A percentile compares a stretch with the other conserved stretches of the same genome.
These are phyloP conservation scores for Drosophila gaucha DNA, from an alignment of 2,888 invertebrate species.

Conservation along the genomic window DNA sequence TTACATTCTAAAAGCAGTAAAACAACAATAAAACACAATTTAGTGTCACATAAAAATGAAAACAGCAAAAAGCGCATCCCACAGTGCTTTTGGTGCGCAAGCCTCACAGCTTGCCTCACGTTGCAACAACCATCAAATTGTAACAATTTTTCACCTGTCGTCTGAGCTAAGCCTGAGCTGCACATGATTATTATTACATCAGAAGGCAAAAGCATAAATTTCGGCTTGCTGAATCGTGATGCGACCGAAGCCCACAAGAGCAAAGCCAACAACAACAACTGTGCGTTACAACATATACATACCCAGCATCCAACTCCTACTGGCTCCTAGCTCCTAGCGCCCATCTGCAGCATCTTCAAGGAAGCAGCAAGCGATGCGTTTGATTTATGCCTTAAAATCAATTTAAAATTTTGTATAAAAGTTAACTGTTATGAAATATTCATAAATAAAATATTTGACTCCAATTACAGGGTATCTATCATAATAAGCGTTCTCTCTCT, in stretches of 20 bases:
- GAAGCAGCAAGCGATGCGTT: constrained; percentile 63
- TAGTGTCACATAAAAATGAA: constrained; percentile 59
- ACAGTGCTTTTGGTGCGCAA: constrained; percentile 4
- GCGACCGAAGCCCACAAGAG: constrained; percentile 33
- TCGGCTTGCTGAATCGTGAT: constrained; percentile 68
- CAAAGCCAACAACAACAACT: constrained; percentile 14
- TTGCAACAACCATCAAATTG: constrained; percentile 72
- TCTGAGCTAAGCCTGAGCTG: constrained; percentile 35
- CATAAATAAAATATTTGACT: constrained; percentile 7
- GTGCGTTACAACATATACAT: constrained; percentile 64
- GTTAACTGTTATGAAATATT: constrained; percentile 20
- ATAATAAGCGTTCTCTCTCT: background rate
- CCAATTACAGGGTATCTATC: constrained; percentile 8
- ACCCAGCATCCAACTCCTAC: constrained; percentile 1
- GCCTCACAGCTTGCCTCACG: constrained; percentile 42
- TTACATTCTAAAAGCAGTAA: constrained; percentile 61
- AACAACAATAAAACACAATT: constrained; percentile 68
- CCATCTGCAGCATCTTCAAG: constrained; percentile 50
- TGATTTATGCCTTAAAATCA: constrained; percentile 65
- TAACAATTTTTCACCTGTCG: constrained; percentile 77
- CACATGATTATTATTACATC: constrained; percentile 78
- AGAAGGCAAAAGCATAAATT: constrained; percentile 64
- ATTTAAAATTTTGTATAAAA: too few species aligned
- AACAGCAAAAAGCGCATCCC: constrained; percentile 30
- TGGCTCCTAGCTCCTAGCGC: constrained; percentile 19